Evolutionary conservation across 2,888 invertebrate species (phyloP).

Genomic region (Ectemnius cavifrons): DNA sequence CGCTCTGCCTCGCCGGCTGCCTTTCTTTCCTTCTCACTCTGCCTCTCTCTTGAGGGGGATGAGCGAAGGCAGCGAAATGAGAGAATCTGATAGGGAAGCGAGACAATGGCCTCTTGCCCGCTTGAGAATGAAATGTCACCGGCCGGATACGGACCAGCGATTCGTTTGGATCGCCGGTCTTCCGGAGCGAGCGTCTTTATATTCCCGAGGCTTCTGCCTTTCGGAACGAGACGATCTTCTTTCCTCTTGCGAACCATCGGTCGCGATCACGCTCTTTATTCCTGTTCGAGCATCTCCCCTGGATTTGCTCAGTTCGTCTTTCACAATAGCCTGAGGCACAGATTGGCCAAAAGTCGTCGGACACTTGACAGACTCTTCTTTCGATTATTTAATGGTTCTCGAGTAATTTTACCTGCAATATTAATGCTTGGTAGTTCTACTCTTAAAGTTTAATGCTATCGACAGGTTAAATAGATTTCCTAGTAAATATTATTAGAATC

Average conservation of each 20-base stretch:
- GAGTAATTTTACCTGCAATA: too few species aligned
- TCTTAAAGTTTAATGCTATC: too few species aligned
- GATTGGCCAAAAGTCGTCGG: too few species aligned
- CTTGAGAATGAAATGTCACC: slow-evolving; percentile 75
- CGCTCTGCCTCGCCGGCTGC: too few species aligned
- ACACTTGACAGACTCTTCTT: too few species aligned
- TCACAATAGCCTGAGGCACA: too few species aligned
- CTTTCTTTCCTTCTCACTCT: too few species aligned
- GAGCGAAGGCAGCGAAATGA: slow-evolving; percentile 74
- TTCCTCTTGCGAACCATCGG: not conserved
- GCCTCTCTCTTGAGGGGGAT: slow-evolving; percentile 47
- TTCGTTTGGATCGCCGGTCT: slow-evolving; percentile 68
- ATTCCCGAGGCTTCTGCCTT: slow-evolving; percentile 30
- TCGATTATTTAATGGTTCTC: too few species aligned
- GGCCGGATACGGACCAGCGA: slow-evolving; percentile 68
- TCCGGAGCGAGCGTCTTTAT: slow-evolving; percentile 61
- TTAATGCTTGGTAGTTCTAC: too few species aligned
- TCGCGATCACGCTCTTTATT: not conserved
- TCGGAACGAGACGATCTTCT: slow-evolving; percentile 12
- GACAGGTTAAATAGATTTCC: too few species aligned
- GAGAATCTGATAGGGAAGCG: slow-evolving; percentile 75
- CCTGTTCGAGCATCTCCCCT: not conserved
- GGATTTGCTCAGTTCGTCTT: too few species aligned
- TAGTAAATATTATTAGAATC: too few species aligned
- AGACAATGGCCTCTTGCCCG: slow-evolving; percentile 72